Conservation (phyloP, 2,113 vertebrate species). For the Prochilodus magdalenae region DNA sequence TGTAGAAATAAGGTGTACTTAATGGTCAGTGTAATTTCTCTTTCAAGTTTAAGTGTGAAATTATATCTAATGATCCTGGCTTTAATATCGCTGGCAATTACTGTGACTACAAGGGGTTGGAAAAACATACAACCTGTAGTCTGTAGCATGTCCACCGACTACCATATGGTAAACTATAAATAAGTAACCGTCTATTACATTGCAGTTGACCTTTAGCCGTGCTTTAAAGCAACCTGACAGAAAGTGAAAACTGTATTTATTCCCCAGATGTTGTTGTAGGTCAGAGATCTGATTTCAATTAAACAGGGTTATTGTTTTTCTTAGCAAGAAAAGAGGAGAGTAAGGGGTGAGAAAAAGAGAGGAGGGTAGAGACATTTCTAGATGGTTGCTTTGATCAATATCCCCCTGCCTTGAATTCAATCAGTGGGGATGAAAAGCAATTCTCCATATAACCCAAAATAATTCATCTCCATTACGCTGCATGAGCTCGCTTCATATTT, state of each 20-base stretch:
- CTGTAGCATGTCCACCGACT: too few species aligned
- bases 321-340: background rate
- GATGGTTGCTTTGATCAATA: conserved; percentile 57
- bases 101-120: too few species aligned
- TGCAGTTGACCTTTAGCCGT: conserved; percentile 6
- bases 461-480: conserved; percentile 55
- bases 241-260: background rate
- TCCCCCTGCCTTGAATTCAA: conserved; percentile 52
- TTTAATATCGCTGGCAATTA: too few species aligned
- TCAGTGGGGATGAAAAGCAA: conserved; percentile 61
- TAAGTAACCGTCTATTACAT: background rate
- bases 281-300: conserved; percentile 35
- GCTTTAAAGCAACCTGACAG: conserved; percentile 11
- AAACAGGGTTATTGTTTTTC: conserved; percentile 32
- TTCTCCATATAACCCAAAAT: conserved; percentile 54
- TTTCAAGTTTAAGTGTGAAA: too few species aligned
- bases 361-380: conserved; percentile 23
- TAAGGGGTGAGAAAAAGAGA: background rate
- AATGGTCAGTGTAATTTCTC: too few species aligned
- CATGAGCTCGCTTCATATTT: conserved; percentile 45
- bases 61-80: too few species aligned
- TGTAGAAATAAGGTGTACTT: too few species aligned
- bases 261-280: background rate
- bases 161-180: background rate
- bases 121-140: background rate